phyloP scores from a whole-genome alignment of 30 jellyfish, hydroid and myxozoan genomes.

The Cassiopea andromeda region DNA sequence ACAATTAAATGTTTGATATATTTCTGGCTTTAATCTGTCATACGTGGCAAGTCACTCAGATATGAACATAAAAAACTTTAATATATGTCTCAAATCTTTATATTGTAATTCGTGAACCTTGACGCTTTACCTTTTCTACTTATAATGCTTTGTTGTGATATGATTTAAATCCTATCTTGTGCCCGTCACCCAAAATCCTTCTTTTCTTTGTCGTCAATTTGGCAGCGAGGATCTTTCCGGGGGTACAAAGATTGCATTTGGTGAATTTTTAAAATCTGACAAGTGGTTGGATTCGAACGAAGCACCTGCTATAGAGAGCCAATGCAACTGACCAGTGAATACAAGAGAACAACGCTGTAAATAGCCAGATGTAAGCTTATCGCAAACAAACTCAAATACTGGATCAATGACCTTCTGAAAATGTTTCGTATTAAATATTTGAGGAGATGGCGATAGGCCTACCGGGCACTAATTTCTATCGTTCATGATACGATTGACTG shows the following conservation, averaged over 20 bases:
- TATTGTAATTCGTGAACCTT: too few relatives aligned
- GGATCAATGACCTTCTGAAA: neutral
- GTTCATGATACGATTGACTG: neutral
- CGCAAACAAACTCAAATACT: constrained; percentile 44
- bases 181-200: too few relatives aligned
- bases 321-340: neutral
- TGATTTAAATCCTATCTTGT: too few relatives aligned
- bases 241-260: neutral
- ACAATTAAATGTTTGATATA: too few relatives aligned
- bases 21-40: too few relatives aligned
- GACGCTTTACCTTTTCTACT: too few relatives aligned
- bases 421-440: constrained; percentile 4
- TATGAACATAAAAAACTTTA: too few relatives aligned
- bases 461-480: neutral
- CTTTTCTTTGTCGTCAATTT: too few relatives aligned
- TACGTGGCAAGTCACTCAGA: too few relatives aligned
- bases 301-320: neutral
- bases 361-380: neutral
- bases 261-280: neutral
- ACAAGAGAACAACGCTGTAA: neutral
- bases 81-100: too few relatives aligned
- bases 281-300: neutral
- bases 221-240: neutral
- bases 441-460: neutral
- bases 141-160: too few relatives aligned